phyloP scores from a whole-genome alignment of 2,888 invertebrate species.

The Oegoconia quadripuncta region DNA sequence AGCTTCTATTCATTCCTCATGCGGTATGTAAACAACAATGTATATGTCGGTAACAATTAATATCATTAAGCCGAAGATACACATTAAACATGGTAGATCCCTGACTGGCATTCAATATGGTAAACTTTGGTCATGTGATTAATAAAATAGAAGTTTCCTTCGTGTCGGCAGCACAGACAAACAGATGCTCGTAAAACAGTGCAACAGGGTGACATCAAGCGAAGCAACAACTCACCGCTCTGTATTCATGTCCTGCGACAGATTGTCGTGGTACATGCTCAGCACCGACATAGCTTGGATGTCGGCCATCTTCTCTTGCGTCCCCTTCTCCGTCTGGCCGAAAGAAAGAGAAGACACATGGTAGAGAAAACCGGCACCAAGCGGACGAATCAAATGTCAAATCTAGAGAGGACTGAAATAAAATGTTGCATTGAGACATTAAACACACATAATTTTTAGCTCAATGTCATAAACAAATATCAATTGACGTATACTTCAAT shows the following conservation, averaged over 20 bases:
- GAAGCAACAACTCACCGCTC: constrained; percentile 68
- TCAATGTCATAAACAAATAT: not conserved
- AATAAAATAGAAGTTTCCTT: no score
- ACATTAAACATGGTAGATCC: no score
- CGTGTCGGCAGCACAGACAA: no score
- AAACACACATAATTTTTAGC: no score
- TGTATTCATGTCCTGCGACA: constrained; percentile 80
- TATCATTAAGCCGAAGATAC: no score
- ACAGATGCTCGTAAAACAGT: not conserved
- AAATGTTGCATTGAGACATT: no score
- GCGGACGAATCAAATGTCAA: not conserved
- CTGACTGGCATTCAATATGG: no score
- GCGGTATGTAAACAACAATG: no score
- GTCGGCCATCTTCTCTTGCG: constrained; percentile 59
- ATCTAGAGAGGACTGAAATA: no score
- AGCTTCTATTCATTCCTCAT: no score
- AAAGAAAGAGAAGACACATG: constrained; percentile 29
- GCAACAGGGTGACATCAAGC: not conserved
- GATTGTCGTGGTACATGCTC: constrained; percentile 78
- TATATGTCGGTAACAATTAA: no score
- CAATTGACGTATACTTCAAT: not conserved
- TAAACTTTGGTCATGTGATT: no score
- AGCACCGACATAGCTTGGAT: constrained; percentile 80
- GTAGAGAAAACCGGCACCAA: not conserved
- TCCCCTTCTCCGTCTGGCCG: constrained; percentile 65